Base-by-base conservation (phyloP, 2,888 invertebrate species). In the Eudasyphora cyanicolor region DNA sequence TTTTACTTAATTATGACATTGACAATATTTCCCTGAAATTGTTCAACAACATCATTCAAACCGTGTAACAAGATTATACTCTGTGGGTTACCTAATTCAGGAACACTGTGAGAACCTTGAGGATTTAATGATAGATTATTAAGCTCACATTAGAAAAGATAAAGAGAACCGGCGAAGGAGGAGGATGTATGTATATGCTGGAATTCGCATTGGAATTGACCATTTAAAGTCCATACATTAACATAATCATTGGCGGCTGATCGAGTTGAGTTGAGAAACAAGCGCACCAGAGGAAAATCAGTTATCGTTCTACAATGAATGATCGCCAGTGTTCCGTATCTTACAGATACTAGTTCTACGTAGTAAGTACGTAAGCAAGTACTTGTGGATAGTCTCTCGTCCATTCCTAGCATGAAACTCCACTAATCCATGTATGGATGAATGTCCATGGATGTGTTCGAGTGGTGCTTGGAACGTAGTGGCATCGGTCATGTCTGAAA, bases 51-150 rank as follows among this genome's bases (percentile, higher is more conserved):
- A 24, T 12, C 57, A 14, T 27, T 12, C 14, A 1, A 1, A 24
- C 12, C 10, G 12, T 8, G 27, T 27, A 57, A 14, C 14, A 14
- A 4, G 27, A 14, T 12, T 27, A n/a, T 45, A 0, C 3, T 45
- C 3, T n/a, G 45, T 45, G n/a, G 14, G n/a, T 45, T 45, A 45
- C n/a, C 45, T n/a, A 45, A 45, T 14, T n/a, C n/a, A n/a, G 27
- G 4, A 57, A 76, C 35, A 29, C 51, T 17, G 17, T 70, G 54
- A 75, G 54, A 78, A 62, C 60, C 51, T 60, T 74, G 70, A 77
- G 78, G 70, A 82, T 54, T 74, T 77, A 82, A 77, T 82, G 74
- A 69, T 77, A 77, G 77, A 74, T 74, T 82, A 74, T 82, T 62
- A 74, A 70, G 51, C 70, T 42, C 74, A 74, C 74, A 77, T 73